Conservation (phyloP, 2,797 vertebrate genomes). For the Semaprochilodus insignis region DNA sequence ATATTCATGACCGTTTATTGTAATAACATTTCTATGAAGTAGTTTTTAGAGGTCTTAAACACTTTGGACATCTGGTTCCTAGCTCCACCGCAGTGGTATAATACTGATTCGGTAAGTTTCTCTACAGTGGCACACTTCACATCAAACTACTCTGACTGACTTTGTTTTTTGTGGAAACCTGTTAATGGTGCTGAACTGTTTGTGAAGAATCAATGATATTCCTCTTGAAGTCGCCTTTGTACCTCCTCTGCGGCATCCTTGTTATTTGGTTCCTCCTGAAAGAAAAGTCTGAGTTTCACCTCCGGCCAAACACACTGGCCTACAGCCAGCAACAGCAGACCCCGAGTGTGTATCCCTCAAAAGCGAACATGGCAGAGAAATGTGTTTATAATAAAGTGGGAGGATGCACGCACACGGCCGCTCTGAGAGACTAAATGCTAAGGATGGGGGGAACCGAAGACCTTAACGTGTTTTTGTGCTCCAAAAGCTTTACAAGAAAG, state of each 20-base stretch:
- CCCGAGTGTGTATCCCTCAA: slow-evolving; percentile 38
- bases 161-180: too few relatives aligned
- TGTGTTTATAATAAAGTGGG: slow-evolving; percentile 56
- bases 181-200: too few relatives aligned
- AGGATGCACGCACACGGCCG: slow-evolving; percentile 45
- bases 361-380: slow-evolving; percentile 41
- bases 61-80: too few relatives aligned
- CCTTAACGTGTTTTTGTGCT: slow-evolving; percentile 26
- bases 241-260: neutral
- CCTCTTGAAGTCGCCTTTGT: neutral
- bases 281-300: slow-evolving; percentile 23
- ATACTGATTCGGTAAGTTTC: too few relatives aligned
- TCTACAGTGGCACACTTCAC: too few relatives aligned
- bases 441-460: slow-evolving; percentile 24
- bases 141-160: too few relatives aligned
- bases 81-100: too few relatives aligned
- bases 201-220: neutral
- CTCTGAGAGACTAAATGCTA: slow-evolving; percentile 33
- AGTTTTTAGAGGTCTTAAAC: too few relatives aligned
- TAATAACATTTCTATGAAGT: too few relatives aligned
- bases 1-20: too few relatives aligned
- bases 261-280: neutral
- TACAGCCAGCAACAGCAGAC: slow-evolving; percentile 43
- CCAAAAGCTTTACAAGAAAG: neutral
- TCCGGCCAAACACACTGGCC: slow-evolving; percentile 25